Evolutionary conservation across 2,797 vertebrate genomes (phyloP), one percentile per base, ranked within the genome.

Genomic region (Echiichthys vipera): DNA sequence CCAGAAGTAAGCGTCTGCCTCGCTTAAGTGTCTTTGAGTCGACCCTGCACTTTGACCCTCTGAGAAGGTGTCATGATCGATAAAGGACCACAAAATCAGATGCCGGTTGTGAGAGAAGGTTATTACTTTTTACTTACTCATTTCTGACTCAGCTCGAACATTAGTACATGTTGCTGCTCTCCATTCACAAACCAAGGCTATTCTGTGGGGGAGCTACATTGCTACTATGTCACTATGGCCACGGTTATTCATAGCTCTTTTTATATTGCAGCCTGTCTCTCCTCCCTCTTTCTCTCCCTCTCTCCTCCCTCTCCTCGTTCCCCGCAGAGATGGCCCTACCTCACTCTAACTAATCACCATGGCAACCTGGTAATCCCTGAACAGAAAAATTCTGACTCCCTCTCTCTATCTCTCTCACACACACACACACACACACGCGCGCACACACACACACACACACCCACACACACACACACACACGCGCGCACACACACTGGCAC

Each of bases 341-440:
- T 92, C 87, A 80, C 89, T 86, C 86, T 85, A 86, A 90, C 89
- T 93, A 93, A 93, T 94, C 91, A 89, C 92, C 92, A 94, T 94
- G 91, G 93, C 93, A 94, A 93, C 92, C 85, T 83, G 84, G 87
- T 92, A 94, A 94, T 94, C 91, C 88, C 89, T 89, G 88, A 91
- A 91, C 86, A 90, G 80, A 86, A 84, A 88, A 85, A 91, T 70
- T 77, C 78, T 64, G 76, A 80, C 71, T 80, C 56, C 15, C 58
- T 61, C 34, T 56, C 61, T 42, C 46, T 42, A 20, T 32, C 11
- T 47, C 14, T 24, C 49, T 13, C 56, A 29, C 56, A 65, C 55
- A 40, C 62, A 80, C 77, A 57, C 70, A 75, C 61, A 20, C 61
- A 65, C 8, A 12, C 2, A 45, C 11, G 11, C 42, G 12, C 10